Base-by-base conservation (phyloP, 1,140 invertebrate genomes). In the Ptiloglossa arizonensis region DNA sequence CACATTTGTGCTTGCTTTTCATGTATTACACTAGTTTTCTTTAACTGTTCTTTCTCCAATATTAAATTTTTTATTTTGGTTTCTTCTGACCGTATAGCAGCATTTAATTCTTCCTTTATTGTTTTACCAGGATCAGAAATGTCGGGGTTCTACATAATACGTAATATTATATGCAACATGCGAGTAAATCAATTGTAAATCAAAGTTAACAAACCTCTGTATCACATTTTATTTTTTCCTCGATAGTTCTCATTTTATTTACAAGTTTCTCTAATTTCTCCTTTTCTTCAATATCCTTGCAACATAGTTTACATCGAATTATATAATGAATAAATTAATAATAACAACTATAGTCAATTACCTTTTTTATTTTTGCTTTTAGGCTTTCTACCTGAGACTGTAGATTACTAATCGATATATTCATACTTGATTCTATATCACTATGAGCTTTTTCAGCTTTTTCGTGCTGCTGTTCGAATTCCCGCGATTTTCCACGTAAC, bases 1-100 rank as follows among this genome's bases (percentile, higher is more conserved):
- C 95, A 96, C 90, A 95, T 94, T 80, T 94, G 93, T 72, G 94
- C 94, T 90, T 96, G 96, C 76, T 93, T 94, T 52, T 94, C 92
- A 50, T 93, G 93, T 50, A 92, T 90, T 11, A 91, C 87, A 54
- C 94, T 93, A 59, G 92, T 92, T 57, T 95, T 94, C 57, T 93
- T 93, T 1, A 95, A 91, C 50, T 88, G 87, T 85, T 94, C 95
- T 87, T 95, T 94, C 72, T 95, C 93, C 50, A 95, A 94, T 62
- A 94, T 93, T 4, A 96, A 89, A 73, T 17, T 62, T 73, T 83
- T 88, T n/a, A 73, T 81, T 52, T 81, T 86, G 32, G 85, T 82
- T 60, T 91, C 88, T 72, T 91, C 88, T 0, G 8, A 17, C 24
- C 67, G 54, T 29, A 91, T 90, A 0, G 73, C 54, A 11, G 88